These are phyloP conservation scores for Oryzias curvinotus DNA, from an alignment of 2,113 vertebrate species.

Conservation along the genomic window DNA sequence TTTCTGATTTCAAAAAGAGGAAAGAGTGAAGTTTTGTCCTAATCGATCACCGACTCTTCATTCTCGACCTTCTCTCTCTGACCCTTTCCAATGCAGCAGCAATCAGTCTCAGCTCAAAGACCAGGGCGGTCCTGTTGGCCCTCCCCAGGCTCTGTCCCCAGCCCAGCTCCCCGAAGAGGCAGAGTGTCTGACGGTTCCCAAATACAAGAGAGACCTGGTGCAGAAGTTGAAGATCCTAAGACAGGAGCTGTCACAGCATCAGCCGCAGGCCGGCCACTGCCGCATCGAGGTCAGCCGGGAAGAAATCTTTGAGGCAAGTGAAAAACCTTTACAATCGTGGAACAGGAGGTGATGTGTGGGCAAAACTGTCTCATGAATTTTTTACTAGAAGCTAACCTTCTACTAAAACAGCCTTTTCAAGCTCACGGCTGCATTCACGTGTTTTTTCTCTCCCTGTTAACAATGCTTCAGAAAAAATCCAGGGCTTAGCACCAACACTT, in stretches of 20 bases:
- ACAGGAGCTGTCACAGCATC: constrained; percentile 92
- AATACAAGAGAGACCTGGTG: constrained; percentile 93
- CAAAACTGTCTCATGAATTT: no score
- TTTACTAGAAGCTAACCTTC: no score
- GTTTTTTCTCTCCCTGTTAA: constrained; percentile 45
- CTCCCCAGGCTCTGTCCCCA: constrained; percentile 80
- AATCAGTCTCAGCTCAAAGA: constrained; percentile 88
- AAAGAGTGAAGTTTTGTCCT: not conserved
- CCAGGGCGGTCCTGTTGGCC: constrained; percentile 63
- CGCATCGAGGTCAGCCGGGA: constrained; percentile 95
- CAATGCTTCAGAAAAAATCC: constrained; percentile 42
- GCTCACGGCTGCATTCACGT: not conserved
- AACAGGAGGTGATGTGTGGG: no score
- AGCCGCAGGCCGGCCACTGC: constrained; percentile 94
- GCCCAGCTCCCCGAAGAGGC: constrained; percentile 89
- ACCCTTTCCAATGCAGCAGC: constrained; percentile 68
- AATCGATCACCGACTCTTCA: not conserved
- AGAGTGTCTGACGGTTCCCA: constrained; percentile 90
- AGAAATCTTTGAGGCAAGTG: constrained; percentile 92
- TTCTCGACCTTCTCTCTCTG: not conserved
- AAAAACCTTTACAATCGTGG: no score
- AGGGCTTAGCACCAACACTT: constrained; percentile 33
- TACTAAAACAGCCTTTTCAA: not conserved
- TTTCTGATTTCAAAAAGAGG: not conserved
- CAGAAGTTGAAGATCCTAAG: constrained; percentile 93